Conservation (phyloP, 92 coral and sea anemone genomes). For the Phenganax subtilis region DNA sequence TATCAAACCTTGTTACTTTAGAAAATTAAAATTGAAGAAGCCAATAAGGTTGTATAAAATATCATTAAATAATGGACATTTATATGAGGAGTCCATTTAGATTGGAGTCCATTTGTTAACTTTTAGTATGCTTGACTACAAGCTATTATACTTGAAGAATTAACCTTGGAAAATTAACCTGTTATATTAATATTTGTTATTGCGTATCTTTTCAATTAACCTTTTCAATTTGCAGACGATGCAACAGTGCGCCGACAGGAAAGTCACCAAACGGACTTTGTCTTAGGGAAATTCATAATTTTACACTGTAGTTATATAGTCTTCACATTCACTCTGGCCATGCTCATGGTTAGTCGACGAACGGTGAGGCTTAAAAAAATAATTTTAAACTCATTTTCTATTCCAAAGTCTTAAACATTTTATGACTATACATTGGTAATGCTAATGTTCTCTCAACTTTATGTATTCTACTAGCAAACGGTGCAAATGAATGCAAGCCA, state of each 20-base stretch:
- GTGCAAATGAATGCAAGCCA: neutral
- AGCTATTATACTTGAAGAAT: neutral
- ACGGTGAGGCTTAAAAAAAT: too few species aligned
- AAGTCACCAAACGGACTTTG: too few species aligned
- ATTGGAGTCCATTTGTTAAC: neutral
- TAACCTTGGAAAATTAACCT: neutral
- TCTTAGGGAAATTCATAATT: too few species aligned
- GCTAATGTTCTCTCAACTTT: neutral
- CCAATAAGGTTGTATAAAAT: too few species aligned
- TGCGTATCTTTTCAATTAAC: neutral
- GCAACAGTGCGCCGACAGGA: too few species aligned
- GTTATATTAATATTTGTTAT: too few species aligned
- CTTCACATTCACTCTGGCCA: too few species aligned
- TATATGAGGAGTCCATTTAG: neutral
- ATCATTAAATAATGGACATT: neutral
- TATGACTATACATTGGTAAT: neutral
- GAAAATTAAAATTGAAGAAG: too few species aligned
- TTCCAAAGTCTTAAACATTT: neutral
- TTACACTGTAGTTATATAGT: too few species aligned
- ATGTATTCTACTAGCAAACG: neutral
- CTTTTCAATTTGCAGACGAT: neutral
- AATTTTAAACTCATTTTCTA: too few species aligned
- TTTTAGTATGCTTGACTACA: conserved; percentile 7
- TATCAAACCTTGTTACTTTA: too few species aligned
- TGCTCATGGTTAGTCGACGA: too few species aligned